phyloP scores from a whole-genome alignment of 2,113 vertebrate genomes.

The Peucedramus taeniatus region DNA sequence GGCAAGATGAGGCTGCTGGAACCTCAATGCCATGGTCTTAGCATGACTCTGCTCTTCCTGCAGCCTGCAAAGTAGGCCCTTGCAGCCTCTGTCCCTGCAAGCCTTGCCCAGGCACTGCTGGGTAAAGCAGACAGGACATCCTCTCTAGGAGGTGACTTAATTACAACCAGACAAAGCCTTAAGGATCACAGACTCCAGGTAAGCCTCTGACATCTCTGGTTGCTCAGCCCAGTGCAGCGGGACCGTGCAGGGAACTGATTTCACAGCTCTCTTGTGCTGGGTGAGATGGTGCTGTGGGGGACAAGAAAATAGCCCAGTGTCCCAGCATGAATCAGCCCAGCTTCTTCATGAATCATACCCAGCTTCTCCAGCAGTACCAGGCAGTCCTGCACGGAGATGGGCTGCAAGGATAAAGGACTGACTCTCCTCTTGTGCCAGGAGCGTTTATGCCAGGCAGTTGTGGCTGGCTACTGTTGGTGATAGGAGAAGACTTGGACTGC shows the following conservation, averaged over 20 bases:
- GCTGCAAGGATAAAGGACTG: slow-evolving; percentile 1
- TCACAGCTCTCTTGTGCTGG: background rate
- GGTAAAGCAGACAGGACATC: background rate
- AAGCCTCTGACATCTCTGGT: background rate
- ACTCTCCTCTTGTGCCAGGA: background rate
- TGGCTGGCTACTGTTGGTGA: background rate
- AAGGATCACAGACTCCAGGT: background rate
- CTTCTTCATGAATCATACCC: no score
- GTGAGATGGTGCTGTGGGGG: background rate
- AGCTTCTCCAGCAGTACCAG: slow-evolving; percentile 36
- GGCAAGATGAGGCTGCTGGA: background rate
- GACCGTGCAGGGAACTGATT: background rate
- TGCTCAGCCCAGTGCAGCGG: background rate
- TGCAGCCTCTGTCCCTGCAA: background rate
- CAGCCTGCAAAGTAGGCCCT: background rate
- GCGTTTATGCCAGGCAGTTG: background rate
- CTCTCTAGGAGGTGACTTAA: background rate
- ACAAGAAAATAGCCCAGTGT: slow-evolving; percentile 45
- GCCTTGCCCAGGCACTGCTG: background rate
- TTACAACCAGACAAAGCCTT: background rate
- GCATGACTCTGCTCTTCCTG: background rate
- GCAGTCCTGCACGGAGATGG: background rate
- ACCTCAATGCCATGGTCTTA: background rate
- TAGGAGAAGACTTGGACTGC: background rate
- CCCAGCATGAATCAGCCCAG: slow-evolving; percentile 27